Evolutionary conservation across 2,113 vertebrate genomes (phyloP).

Genomic region (Pelusios castaneus): DNA sequence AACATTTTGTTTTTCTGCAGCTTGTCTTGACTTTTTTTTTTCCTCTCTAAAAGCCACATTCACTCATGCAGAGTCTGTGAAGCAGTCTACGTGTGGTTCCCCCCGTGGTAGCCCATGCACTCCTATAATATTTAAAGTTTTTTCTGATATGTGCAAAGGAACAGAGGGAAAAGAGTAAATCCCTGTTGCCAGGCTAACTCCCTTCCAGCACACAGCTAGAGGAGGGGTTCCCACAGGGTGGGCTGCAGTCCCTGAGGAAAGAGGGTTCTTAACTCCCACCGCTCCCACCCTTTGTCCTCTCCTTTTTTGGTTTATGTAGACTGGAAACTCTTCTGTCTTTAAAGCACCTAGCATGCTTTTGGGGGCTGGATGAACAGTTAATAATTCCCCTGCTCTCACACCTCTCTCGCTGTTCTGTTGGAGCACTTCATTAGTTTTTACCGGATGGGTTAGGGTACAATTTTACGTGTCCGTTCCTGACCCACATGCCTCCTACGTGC

Average conservation of each 20-base stretch:
- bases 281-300: background rate
- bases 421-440: background rate
- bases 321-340: background rate
- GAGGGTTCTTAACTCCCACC: background rate
- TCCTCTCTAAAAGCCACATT: background rate
- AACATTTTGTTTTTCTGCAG: background rate
- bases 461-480: background rate
- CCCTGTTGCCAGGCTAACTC: background rate
- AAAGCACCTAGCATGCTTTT: background rate
- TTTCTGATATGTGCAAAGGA: rapidly evolving
- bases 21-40: rapidly evolving
- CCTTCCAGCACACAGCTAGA: background rate
- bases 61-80: background rate
- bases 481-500: background rate
- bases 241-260: rapidly evolving
- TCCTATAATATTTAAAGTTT: rapidly evolving
- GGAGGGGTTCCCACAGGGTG: rapidly evolving
- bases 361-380: background rate
- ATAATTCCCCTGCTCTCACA: background rate
- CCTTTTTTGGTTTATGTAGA: background rate
- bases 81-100: too few relatives aligned
- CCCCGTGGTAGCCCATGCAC: rapidly evolving
- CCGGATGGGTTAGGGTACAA: too few relatives aligned
- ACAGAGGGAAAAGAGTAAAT: rapidly evolving
- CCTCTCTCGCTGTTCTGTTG: background rate